Evolutionary conservation across 2,888 invertebrate species (phyloP), one percentile per base, ranked within the genome.

Genomic region (Automeris io): DNA sequence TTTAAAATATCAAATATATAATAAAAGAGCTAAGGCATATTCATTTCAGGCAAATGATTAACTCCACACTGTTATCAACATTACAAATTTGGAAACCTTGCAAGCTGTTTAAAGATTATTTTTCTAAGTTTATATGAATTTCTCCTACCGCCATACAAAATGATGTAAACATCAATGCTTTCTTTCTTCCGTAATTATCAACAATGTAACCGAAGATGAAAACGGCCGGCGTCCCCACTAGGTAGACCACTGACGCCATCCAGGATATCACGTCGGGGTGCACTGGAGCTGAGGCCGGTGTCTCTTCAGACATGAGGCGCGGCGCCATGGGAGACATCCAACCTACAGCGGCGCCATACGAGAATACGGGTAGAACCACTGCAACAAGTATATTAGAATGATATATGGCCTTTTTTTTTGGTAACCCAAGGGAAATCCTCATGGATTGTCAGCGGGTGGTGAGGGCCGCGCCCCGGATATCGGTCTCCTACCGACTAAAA

Each of bases 271-370:
- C 75, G 46, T 85, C 81, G 1, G 76, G 61, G 8, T 77, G 77
- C 21, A 90, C 72, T 0, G 87, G 80, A 4, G 57, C 51, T 0
- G 71, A 54, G 0, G 87, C 73, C 0, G 88, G 88, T 0, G 78
- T 70, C 6, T 74, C 65, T 1, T 64, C 54, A 0, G 87, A 82
- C 72, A 86, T 79, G n/a, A 90, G 75, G 16, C 74, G 69, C 0
- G 83, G 75, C 0, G 88, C 77, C 71, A 88, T 88, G 1, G 89
- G 89, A 0, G 90, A 89, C 25, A 89, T 68, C 88, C 89, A 90
- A 5, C 89, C 90, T 0, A 88, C 70, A 1, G 85, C 87, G 2
- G 80, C 78, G 3, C 90, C 89, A 39, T 89, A 85, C 0, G 87
- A 87, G 47, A 89, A 87, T 2, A 87, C 79, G 29, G 88, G 86